These are phyloP conservation scores for Sceliomorpha sp. DNA, from an alignment of 2,888 invertebrate species.

Conservation along the genomic window DNA sequence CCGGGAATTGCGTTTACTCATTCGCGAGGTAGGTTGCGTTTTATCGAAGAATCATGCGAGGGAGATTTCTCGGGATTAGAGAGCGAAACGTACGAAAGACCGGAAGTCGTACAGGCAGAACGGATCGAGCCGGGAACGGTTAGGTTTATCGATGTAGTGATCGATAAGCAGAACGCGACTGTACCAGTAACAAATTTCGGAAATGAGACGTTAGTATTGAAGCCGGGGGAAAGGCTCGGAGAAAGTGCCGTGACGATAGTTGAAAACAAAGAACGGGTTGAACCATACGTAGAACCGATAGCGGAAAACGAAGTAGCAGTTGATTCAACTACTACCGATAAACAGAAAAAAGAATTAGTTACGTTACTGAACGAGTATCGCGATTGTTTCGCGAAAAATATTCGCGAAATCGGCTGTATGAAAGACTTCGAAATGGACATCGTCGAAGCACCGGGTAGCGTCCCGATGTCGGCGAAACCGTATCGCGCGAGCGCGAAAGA, in stretches of 20 bases:
- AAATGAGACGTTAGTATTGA: background rate
- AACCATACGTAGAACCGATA: constrained; percentile 8
- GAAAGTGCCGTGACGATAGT: constrained; percentile 10
- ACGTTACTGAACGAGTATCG: constrained; percentile 26
- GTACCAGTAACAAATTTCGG: constrained; percentile 18
- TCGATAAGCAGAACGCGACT: constrained; percentile 1
- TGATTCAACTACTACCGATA: constrained; percentile 1
- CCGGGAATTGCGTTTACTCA: constrained; percentile 3
- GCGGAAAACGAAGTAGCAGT: constrained; percentile 5
- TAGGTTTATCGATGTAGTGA: constrained; percentile 16
- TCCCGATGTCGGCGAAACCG: too few species aligned
- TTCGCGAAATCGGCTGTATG: constrained; percentile 22
- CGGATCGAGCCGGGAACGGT: constrained; percentile 10
- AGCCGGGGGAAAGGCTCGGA: background rate
- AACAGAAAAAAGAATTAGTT: constrained; percentile 10
- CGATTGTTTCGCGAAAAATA: constrained; percentile 16
- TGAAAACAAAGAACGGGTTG: background rate
- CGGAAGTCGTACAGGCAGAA: too few species aligned
- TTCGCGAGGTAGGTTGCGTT: constrained; percentile 1
- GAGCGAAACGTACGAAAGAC: too few species aligned
- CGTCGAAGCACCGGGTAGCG: background rate
- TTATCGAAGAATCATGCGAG: constrained; percentile 11
- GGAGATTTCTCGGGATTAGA: too few species aligned
- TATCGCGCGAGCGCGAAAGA: background rate
- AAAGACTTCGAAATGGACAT: constrained; percentile 16